Evolutionary conservation across 2,113 vertebrate species (phyloP), one percentile per base, ranked within the genome.

Genomic region (Tachycineta bicolor): DNA sequence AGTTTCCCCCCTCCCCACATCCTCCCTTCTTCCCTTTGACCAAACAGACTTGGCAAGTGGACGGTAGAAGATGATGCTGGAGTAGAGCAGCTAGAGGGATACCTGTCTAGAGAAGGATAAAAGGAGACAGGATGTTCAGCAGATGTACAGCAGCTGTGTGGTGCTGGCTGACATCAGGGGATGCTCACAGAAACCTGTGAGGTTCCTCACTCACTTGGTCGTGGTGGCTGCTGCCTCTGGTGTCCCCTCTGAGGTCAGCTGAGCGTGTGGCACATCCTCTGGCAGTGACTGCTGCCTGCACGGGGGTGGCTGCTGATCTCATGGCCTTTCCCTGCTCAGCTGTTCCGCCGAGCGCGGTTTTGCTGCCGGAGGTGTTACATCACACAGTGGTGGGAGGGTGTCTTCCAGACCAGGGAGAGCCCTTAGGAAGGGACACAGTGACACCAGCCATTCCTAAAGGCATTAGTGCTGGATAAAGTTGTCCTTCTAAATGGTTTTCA

Each of bases 311-410:
- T 22, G 55, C 12, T 94, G 89, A 92, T 15, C 88, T 90, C 93
- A 60, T 10, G 62, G 82, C 87, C 87, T 62, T 73, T 94, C 74
- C 81, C 70, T 65, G 89, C 58, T 93, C 91, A n/a, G 81, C 79
- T 67, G 29, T 93, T 89, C 91, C 29, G 0, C 31, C 0, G 0
- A 56, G 33, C 0, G 5, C 0, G 13, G 52, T 12, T 83, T 60
- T 46, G 31, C 49, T 58, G 2, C 63, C 0, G 3, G 79, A 43
- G 89, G 4, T 33, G 62, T 79, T 31, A 12, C 28, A 55, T 34
- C 73, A 53, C 43, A 34, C 74, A 43, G 44, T 0, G 8, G 12
- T 1, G 7, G 70, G 67, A 68, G 29, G 49, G 41, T 14, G 12
- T 56, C 31, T 67, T n/a, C 75, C 41, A 23, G 43, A 1, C 16